Conservation (phyloP, 2,797 vertebrate genomes). For the Gastrophryne carolinensis region DNA sequence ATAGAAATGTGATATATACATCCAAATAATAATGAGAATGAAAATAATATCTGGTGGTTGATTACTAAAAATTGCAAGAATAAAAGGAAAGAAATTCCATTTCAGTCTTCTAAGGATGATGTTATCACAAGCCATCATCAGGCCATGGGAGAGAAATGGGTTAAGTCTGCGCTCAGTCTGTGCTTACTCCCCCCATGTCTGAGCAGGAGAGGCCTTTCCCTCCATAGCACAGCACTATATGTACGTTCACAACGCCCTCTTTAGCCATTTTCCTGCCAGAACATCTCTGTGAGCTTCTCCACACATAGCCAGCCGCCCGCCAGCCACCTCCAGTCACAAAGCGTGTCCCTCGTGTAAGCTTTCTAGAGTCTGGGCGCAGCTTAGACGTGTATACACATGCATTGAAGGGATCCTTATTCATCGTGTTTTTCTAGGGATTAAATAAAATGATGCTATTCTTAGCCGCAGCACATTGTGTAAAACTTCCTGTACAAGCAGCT, state of each 20-base stretch:
- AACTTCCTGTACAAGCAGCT: too few species aligned
- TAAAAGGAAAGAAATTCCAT: background rate
- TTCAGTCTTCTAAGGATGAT: background rate
- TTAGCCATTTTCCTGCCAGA: conserved; percentile 28
- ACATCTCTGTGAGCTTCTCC: background rate
- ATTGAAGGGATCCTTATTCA: too few species aligned
- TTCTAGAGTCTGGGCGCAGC: too few species aligned
- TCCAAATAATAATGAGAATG: too few species aligned
- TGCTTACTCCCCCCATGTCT: conserved; percentile 11
- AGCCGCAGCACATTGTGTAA: too few species aligned
- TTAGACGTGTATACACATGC: too few species aligned
- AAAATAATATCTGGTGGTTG: too few species aligned
- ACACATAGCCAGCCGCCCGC: background rate
- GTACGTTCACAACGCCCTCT: conserved; percentile 44
- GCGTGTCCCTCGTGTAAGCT: too few species aligned
- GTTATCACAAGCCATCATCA: background rate
- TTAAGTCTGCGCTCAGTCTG: conserved; percentile 45
- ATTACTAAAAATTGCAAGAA: background rate
- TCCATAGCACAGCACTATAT: background rate
- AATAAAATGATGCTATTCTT: too few species aligned
- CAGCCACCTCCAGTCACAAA: too few species aligned
- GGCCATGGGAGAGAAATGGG: background rate
- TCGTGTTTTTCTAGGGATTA: too few species aligned
- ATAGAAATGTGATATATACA: too few species aligned
- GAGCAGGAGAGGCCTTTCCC: conserved; percentile 2